phyloP scores from a whole-genome alignment of 2,797 vertebrate genomes.

The Enteromius anoplus region DNA sequence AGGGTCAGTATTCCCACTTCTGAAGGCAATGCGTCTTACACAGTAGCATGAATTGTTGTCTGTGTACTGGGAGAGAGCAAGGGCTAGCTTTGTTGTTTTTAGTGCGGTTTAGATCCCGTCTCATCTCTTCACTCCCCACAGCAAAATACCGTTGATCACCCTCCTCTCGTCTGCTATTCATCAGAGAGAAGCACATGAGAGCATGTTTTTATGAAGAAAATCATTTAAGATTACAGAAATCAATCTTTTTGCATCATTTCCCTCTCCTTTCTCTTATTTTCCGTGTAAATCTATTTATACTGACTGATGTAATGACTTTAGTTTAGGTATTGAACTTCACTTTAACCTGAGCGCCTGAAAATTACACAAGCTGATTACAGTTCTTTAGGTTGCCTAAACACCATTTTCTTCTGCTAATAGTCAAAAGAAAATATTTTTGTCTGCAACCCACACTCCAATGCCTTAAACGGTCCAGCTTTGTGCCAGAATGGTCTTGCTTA shows the following conservation, averaged over 20 bases:
- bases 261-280: slow-evolving; percentile 39
- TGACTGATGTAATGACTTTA: slow-evolving; percentile 44
- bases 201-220: slow-evolving; percentile 72
- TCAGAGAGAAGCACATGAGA: slow-evolving; percentile 64
- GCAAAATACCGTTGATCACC: slow-evolving; percentile 64
- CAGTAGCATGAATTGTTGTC: slow-evolving; percentile 48
- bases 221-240: slow-evolving; percentile 67
- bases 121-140: slow-evolving; percentile 64
- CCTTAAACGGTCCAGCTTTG: slow-evolving; percentile 68
- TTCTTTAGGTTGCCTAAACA: slow-evolving; percentile 77
- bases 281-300: background rate
- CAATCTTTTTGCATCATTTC: slow-evolving; percentile 53
- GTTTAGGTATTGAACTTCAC: slow-evolving; percentile 22
- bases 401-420: slow-evolving; percentile 84
- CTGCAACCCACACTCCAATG: slow-evolving; percentile 70
- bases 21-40: slow-evolving; percentile 42
- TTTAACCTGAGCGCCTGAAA: slow-evolving; percentile 72
- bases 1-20: slow-evolving; percentile 41
- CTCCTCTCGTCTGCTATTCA: slow-evolving; percentile 73
- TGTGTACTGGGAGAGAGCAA: slow-evolving; percentile 36
- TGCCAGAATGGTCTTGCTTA: slow-evolving; percentile 62
- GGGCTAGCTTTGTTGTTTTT: slow-evolving; percentile 22
- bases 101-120: slow-evolving; percentile 38
- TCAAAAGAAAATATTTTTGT: slow-evolving; percentile 86
- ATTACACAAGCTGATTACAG: slow-evolving; percentile 81